These are phyloP conservation scores for Coregonus ussuriensis DNA, from an alignment of 2,797 vertebrate genomes.

Conservation along the genomic window DNA sequence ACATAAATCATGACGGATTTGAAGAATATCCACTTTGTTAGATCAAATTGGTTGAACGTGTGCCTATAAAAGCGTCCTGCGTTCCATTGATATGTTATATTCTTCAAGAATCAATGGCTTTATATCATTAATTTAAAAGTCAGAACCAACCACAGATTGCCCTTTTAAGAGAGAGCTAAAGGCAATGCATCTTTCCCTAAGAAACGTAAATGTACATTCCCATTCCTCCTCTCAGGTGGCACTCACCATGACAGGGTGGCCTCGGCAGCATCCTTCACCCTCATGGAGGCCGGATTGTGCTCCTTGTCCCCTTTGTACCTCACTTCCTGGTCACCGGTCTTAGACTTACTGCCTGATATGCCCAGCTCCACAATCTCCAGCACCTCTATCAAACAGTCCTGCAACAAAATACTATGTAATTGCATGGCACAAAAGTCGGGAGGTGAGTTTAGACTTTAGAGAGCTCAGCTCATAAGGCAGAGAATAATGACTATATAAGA, in stretches of 20 bases:
- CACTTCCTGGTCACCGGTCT: constrained; percentile 83
- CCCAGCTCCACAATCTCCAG: constrained; percentile 94
- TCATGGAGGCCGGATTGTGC: constrained; percentile 89
- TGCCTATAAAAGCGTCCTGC: not conserved
- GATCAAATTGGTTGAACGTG: not conserved
- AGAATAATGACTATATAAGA: not conserved
- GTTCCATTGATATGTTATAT: not conserved
- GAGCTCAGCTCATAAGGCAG: too few relatives aligned
- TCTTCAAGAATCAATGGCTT: too few relatives aligned
- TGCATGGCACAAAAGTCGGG: too few relatives aligned
- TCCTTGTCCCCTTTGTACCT: constrained; percentile 90
- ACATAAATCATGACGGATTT: not conserved
- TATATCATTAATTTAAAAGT: too few relatives aligned
- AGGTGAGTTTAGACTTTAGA: too few relatives aligned
- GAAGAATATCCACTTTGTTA: not conserved
- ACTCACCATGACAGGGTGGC: constrained; percentile 89
- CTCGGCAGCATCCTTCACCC: constrained; percentile 94
- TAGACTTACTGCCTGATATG: constrained; percentile 91
- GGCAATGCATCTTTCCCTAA: too few relatives aligned
- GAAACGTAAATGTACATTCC: not conserved
- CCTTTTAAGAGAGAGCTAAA: too few relatives aligned
- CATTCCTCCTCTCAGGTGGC: not conserved
- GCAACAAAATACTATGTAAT: constrained; percentile 30
- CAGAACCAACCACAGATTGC: too few relatives aligned
- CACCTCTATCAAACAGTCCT: constrained; percentile 91